Evolutionary conservation across 2,797 vertebrate species (phyloP).

Genomic region (Centroberyx gerrardi): DNA sequence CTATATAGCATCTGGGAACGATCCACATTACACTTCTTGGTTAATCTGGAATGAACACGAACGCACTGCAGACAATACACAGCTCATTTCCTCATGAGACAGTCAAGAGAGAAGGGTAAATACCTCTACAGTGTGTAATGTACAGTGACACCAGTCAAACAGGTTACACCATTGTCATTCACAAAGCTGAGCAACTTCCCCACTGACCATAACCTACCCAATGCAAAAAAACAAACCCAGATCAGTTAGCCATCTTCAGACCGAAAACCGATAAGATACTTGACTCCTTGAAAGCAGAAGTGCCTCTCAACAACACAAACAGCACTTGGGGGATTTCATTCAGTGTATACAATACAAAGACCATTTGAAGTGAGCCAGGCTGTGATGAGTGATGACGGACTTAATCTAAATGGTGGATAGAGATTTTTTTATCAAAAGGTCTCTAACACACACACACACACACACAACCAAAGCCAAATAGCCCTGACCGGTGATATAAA

Average conservation of each 20-base stretch:
- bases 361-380: not conserved
- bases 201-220: not conserved
- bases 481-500: conserved; percentile 2
- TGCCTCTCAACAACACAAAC: conserved; percentile 39
- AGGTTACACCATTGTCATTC: conserved; percentile 29
- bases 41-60: conserved; percentile 26
- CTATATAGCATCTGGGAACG: not conserved
- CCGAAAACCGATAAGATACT: not conserved
- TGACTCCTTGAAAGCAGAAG: not conserved
- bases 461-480: conserved; percentile 11
- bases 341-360: conserved; percentile 21
- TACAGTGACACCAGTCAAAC: conserved; percentile 23
- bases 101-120: conserved; percentile 4
- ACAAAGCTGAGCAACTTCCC: conserved; percentile 4
- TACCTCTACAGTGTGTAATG: not conserved
- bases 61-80: not conserved
- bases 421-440: not conserved
- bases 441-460: conserved; percentile 28
- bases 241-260: not conserved
- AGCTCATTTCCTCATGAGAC: conserved; percentile 31
- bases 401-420: conserved; percentile 21
- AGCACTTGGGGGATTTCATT: conserved; percentile 32
- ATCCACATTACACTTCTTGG: conserved; percentile 4
- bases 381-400: conserved; percentile 16
- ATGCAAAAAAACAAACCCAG: not conserved